These are phyloP conservation scores for Myrmophylax atrothorax DNA, from an alignment of 2,113 vertebrate genomes.

Conservation along the genomic window DNA sequence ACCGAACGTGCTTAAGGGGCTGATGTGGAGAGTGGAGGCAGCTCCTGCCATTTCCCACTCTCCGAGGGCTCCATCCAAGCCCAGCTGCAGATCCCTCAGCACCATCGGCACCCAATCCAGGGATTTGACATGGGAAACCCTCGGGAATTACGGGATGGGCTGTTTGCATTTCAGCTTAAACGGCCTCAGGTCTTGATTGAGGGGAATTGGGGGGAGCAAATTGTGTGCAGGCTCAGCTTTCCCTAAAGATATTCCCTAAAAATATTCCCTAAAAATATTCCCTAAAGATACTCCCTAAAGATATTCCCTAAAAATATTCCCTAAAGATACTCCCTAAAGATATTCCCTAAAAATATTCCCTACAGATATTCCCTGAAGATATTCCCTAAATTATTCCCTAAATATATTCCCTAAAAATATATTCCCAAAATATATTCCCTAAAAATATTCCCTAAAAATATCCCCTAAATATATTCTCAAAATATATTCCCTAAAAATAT, in stretches of 20 bases:
- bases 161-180: not conserved
- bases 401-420: not conserved
- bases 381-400: not conserved
- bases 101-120: constrained; percentile 15
- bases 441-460: too few relatives aligned
- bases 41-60: constrained; percentile 58
- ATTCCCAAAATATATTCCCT: too few relatives aligned
- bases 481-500: not conserved
- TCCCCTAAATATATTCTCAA: not conserved
- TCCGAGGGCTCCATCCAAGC: constrained; percentile 54
- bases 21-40: constrained; percentile 65
- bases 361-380: too few relatives aligned
- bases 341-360: too few relatives aligned
- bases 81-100: constrained; percentile 70
- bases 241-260: not conserved
- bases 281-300: too few relatives aligned
- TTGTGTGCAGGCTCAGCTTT: accelerated
- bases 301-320: too few relatives aligned
- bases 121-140: not conserved
- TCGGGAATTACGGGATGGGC: not conserved
- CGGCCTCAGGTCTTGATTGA: not conserved
- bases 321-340: too few relatives aligned
- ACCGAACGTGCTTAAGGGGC: constrained; percentile 69
- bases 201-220: not conserved
- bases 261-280: not conserved